Evolutionary conservation across 2,888 invertebrate genomes (phyloP).

Genomic region (Phoenoteleia sp.): DNA sequence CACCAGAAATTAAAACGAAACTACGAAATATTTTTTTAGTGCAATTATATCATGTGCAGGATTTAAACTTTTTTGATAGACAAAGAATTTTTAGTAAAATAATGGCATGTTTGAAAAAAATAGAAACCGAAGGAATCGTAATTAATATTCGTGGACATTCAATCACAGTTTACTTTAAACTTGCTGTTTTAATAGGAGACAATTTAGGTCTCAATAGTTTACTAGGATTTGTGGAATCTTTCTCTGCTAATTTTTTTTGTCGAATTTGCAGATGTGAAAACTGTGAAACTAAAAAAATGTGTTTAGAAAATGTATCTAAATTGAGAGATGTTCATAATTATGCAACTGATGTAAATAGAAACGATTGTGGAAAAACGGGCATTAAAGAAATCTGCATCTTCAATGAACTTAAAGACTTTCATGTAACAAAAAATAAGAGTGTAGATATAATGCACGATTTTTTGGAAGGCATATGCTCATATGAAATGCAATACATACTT

Average conservation of each 20-base stretch:
- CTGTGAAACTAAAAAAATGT: slow-evolving; percentile 1
- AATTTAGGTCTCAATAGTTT: slow-evolving; percentile 65
- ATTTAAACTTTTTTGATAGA: slow-evolving; percentile 22
- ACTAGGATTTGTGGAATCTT: slow-evolving; percentile 62
- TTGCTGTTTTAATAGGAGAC: slow-evolving; percentile 58
- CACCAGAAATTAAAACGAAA: slow-evolving; percentile 50
- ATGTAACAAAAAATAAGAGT: slow-evolving; percentile 40
- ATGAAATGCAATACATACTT: slow-evolving; percentile 31
- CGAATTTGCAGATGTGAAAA: slow-evolving; percentile 41
- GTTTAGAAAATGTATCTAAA: slow-evolving; percentile 1
- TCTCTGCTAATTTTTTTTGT: slow-evolving; percentile 46
- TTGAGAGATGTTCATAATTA: slow-evolving; percentile 27
- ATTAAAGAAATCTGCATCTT: slow-evolving; percentile 39
- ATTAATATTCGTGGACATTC: slow-evolving; percentile 11
- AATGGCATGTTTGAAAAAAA: slow-evolving; percentile 49
- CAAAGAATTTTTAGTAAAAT: slow-evolving; percentile 35
- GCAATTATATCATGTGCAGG: slow-evolving; percentile 60
- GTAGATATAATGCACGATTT: slow-evolving; percentile 55
- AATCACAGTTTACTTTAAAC: slow-evolving; percentile 56
- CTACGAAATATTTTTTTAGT: slow-evolving; percentile 60
- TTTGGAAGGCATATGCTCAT: slow-evolving; percentile 37
- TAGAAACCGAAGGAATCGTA: slow-evolving; percentile 63
- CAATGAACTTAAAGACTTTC: slow-evolving; percentile 35
- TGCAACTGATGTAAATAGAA: not conserved
- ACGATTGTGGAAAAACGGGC: not conserved